Evolutionary conservation across 2,797 vertebrate genomes (phyloP).

Genomic region (Macropus fuliginosus): DNA sequence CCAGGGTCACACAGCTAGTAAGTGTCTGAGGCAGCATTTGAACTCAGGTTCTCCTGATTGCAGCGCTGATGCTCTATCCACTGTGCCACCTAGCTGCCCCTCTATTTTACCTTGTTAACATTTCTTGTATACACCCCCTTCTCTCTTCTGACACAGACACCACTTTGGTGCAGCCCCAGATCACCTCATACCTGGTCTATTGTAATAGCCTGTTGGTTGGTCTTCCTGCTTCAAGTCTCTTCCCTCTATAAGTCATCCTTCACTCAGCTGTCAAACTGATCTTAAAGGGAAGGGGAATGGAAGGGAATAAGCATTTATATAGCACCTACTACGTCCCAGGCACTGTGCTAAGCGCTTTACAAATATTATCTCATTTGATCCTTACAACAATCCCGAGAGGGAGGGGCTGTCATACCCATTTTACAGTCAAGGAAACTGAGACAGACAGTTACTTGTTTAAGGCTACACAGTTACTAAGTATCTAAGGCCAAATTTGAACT

Average conservation of each 20-base stretch:
- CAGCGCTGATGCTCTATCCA: no score
- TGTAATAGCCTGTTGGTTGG: not conserved
- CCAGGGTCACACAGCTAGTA: no score
- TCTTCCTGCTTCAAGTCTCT: not conserved
- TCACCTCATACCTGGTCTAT: not conserved
- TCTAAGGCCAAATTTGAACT: not conserved
- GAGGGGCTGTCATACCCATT: not conserved
- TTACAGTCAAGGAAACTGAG: not conserved
- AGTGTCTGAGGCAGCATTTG: no score
- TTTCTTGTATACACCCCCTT: no score
- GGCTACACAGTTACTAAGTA: not conserved
- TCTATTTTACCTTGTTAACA: no score
- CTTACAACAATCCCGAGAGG: not conserved
- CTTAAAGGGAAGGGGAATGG: not conserved
- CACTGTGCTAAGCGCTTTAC: not conserved
- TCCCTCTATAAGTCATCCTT: not conserved
- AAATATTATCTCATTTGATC: not conserved
- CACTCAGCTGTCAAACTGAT: not conserved
- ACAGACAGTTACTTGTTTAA: not conserved
- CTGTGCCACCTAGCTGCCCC: no score
- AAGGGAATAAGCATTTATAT: not conserved
- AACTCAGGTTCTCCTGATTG: no score
- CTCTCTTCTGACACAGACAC: not conserved
- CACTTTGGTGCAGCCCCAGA: not conserved
- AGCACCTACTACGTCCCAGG: not conserved